Conservation (phyloP, 2,797 vertebrate species). For the Chiroxiphia lanceolata region DNA sequence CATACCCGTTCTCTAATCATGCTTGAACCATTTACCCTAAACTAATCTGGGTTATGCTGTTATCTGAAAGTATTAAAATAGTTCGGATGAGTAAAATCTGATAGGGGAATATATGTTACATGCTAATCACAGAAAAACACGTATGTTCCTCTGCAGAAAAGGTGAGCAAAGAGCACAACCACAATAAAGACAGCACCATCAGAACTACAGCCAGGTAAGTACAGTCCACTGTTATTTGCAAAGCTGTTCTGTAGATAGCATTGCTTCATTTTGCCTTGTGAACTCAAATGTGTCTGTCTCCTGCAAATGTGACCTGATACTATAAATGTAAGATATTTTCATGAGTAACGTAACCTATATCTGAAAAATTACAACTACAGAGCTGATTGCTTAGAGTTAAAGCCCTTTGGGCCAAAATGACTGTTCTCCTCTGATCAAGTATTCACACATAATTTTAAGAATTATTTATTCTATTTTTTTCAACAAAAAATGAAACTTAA, state of each 20-base stretch:
- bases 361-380: background rate
- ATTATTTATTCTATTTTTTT: background rate
- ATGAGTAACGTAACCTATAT: background rate
- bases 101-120: background rate
- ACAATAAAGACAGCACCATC: slow-evolving; percentile 88
- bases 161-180: slow-evolving; percentile 98
- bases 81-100: background rate
- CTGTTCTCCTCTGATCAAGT: background rate
- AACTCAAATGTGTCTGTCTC: background rate
- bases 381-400: background rate
- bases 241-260: background rate
- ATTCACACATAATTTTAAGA: background rate
- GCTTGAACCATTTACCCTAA: background rate
- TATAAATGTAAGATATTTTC: background rate
- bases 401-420: background rate
- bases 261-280: background rate
- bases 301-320: background rate
- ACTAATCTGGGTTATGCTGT: background rate
- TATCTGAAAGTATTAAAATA: background rate
- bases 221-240: background rate
- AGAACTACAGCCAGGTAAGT: slow-evolving; percentile 91
- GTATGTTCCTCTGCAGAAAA: slow-evolving; percentile 85
- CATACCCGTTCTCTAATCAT: background rate
- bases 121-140: background rate
- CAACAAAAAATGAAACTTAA: background rate